These are phyloP conservation scores for Percopsis omiscomaycus DNA, from an alignment of 2,797 vertebrate species.

Conservation along the genomic window DNA sequence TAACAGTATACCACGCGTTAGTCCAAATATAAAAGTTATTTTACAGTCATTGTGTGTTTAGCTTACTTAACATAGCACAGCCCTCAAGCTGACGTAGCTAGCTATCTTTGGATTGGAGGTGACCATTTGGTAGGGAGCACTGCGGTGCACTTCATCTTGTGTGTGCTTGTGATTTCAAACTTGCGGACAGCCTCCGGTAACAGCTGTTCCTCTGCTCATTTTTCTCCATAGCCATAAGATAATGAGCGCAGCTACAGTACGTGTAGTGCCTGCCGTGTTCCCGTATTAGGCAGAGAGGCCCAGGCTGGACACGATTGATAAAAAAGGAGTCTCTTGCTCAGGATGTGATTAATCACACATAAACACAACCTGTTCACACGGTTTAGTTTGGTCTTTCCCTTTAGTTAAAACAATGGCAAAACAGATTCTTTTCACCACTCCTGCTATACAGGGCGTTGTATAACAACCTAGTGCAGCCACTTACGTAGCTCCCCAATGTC, in stretches of 20 bases:
- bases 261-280: conserved; percentile 47
- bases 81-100: background rate
- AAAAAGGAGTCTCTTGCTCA: conserved; percentile 28
- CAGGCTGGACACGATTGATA: conserved; percentile 50
- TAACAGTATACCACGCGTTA: conserved; percentile 2
- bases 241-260: conserved; percentile 55
- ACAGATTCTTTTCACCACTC: conserved; percentile 13
- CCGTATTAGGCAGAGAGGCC: conserved; percentile 41
- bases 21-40: conserved; percentile 15
- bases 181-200: conserved; percentile 30
- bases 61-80: conserved; percentile 20
- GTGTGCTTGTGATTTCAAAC: conserved; percentile 45
- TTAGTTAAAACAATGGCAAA: conserved; percentile 1
- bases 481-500: background rate
- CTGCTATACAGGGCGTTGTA: conserved; percentile 4
- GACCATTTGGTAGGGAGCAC: background rate
- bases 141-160: background rate
- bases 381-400: background rate
- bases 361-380: conserved; percentile 6
- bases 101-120: background rate
- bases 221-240: conserved; percentile 62
- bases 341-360: conserved; percentile 16
- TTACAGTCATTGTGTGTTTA: conserved; percentile 28
- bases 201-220: conserved; percentile 59
- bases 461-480: background rate